These are phyloP conservation scores for Ovis canadensis DNA, from an alignment of 2,113 vertebrate genomes.

Conservation along the genomic window DNA sequence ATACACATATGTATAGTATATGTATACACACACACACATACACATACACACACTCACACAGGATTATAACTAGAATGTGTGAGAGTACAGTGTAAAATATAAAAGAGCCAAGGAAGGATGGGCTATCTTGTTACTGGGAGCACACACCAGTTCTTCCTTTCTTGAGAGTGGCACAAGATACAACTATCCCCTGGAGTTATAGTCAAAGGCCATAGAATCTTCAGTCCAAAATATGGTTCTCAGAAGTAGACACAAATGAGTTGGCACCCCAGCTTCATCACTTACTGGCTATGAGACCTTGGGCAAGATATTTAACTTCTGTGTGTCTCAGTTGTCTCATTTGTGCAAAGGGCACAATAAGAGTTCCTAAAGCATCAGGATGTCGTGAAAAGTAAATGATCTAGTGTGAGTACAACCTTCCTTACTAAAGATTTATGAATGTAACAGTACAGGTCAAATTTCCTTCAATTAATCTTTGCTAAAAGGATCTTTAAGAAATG, in stretches of 20 bases:
- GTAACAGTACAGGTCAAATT: neutral
- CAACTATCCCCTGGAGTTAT: neutral
- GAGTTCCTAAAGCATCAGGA: neutral
- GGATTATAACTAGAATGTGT: neutral
- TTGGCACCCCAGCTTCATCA: neutral
- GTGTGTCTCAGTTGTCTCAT: neutral
- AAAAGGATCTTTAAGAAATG: neutral
- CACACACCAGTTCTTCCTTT: neutral
- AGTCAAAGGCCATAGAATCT: neutral
- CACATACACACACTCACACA: neutral
- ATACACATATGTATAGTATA: neutral
- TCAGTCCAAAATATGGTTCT: neutral
- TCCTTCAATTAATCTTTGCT: neutral
- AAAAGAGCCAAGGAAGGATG: neutral
- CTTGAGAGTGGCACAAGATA: neutral
- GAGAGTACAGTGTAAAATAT: neutral
- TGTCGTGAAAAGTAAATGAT: neutral
- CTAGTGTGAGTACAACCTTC: neutral
- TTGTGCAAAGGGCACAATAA: neutral
- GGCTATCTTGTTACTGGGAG: neutral
- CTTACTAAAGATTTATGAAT: neutral
- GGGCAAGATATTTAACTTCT: neutral
- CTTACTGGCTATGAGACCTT: neutral
- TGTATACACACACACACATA: neutral
- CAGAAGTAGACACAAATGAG: neutral